These are phyloP conservation scores for Laticauda colubrina DNA, from an alignment of 2,113 vertebrate genomes.

Conservation along the genomic window DNA sequence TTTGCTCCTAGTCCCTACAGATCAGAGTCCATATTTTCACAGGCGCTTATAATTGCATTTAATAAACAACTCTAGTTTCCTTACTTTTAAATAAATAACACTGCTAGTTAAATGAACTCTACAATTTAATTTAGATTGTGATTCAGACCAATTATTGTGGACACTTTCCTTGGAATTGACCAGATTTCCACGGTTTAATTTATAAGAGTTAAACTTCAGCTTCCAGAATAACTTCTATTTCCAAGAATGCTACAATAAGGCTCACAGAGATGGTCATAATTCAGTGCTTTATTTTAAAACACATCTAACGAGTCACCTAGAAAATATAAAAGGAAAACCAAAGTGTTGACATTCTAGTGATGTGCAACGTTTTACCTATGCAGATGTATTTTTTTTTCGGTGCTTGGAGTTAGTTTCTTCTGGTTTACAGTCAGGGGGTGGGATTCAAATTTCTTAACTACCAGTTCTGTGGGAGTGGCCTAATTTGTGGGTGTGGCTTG, in stretches of 20 bases:
- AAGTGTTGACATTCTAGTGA: background rate
- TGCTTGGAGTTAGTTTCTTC: background rate
- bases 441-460: no score
- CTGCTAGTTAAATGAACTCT: background rate
- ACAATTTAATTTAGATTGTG: background rate
- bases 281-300: background rate
- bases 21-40: background rate
- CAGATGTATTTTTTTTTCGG: background rate
- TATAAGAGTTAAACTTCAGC: background rate
- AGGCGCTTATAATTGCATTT: background rate
- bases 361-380: background rate
- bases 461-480: no score
- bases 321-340: background rate
- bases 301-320: background rate
- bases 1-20: background rate
- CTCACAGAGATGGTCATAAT: background rate
- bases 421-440: background rate
- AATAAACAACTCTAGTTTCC: background rate
- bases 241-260: background rate
- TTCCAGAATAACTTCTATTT: background rate
- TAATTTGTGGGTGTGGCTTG: no score
- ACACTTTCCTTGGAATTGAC: background rate
- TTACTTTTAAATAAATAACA: background rate
- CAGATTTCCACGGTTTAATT: background rate
- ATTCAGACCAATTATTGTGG: background rate